These are phyloP conservation scores for Myzus persicae DNA, from an alignment of 1,140 invertebrate species.

Conservation along the genomic window DNA sequence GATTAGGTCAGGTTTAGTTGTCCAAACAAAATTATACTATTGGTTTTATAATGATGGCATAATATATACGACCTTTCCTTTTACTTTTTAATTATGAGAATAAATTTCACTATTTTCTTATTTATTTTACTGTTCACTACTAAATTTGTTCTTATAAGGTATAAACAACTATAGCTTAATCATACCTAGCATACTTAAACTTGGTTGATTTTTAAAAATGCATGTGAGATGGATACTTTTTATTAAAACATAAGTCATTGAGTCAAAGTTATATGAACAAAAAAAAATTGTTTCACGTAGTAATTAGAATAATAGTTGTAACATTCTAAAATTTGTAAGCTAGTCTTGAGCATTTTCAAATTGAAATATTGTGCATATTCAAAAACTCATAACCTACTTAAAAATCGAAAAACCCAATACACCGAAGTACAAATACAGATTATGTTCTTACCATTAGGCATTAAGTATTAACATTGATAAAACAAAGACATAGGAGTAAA, in stretches of 20 bases:
- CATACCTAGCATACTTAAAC: background rate
- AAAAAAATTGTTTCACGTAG: background rate
- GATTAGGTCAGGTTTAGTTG: background rate
- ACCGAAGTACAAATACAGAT: background rate
- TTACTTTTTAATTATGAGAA: background rate
- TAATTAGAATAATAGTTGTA: no score
- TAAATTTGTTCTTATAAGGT: background rate
- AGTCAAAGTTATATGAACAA: background rate
- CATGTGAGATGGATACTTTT: background rate
- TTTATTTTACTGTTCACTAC: background rate
- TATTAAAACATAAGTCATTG: background rate
- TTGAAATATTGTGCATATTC: background rate
- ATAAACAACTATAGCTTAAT: background rate
- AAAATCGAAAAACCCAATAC: background rate
- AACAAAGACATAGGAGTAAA: background rate
- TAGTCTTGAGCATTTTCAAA: no score
- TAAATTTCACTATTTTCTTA: background rate
- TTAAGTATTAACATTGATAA: no score
- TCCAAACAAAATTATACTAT: background rate
- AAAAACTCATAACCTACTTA: background rate
- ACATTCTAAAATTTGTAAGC: no score
- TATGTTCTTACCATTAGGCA: background rate
- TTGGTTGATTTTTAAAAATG: background rate
- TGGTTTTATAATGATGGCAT: conserved; percentile 12
- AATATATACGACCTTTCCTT: background rate